phyloP scores from a whole-genome alignment of 2,113 vertebrate genomes.

The Madoqua kirkii region DNA sequence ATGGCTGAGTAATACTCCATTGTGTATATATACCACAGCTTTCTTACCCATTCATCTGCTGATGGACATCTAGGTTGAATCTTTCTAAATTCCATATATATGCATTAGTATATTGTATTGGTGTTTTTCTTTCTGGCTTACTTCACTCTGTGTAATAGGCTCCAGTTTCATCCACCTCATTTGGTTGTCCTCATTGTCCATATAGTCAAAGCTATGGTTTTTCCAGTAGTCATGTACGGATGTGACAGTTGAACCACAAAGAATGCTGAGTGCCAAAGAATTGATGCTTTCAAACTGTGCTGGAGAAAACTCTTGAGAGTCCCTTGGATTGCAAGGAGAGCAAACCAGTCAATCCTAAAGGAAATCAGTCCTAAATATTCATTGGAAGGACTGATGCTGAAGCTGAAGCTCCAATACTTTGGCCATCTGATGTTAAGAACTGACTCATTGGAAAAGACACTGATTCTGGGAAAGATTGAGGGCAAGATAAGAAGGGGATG shows the following conservation, averaged over 20 bases:
- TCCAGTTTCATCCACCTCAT: too few relatives aligned
- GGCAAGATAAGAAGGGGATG: not conserved
- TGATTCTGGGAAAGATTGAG: not conserved
- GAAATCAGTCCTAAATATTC: not conserved
- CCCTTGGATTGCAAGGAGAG: not conserved
- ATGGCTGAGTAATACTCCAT: too few relatives aligned
- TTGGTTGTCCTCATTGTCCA: not conserved
- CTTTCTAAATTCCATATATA: too few relatives aligned
- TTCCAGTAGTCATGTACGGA: not conserved
- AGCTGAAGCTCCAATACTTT: not conserved
- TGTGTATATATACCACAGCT: too few relatives aligned
- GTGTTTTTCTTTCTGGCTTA: too few relatives aligned
- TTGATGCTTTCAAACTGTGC: not conserved
- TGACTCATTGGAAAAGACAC: not conserved
- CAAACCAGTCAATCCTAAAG: not conserved
- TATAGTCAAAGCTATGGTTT: not conserved
- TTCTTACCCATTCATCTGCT: too few relatives aligned
- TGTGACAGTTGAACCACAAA: not conserved
- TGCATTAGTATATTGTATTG: too few relatives aligned
- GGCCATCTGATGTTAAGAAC: not conserved
- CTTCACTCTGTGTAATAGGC: too few relatives aligned
- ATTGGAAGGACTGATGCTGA: not conserved
- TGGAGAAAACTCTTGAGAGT: not conserved
- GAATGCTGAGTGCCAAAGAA: not conserved
- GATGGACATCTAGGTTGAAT: too few relatives aligned